A percentile compares a stretch with the other conserved stretches of the same genome.
Conservation (phyloP, 2,888 invertebrate genomes). For the Caenorhabditis sp. region DNA sequence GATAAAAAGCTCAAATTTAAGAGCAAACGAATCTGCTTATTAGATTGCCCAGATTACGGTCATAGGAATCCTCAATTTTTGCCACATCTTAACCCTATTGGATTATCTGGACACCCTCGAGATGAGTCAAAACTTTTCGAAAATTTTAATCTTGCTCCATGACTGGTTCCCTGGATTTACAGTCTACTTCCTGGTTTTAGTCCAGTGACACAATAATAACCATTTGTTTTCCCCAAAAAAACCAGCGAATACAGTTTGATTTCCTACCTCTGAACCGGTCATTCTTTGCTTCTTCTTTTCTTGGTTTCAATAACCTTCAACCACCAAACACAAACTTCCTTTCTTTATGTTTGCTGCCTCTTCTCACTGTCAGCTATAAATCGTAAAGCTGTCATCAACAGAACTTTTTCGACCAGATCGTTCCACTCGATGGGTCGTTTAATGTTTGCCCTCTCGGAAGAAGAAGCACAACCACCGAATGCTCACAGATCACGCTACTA, state of each 20-base stretch:
- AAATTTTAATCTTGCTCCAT: neutral
- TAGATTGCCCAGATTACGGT: too few relatives aligned
- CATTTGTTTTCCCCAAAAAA: too few relatives aligned
- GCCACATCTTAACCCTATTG: too few relatives aligned
- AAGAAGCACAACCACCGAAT: constrained; percentile 28
- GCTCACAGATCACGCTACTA: constrained; percentile 48
- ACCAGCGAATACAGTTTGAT: neutral
- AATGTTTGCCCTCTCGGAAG: constrained; percentile 45
- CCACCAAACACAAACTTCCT: constrained; percentile 27
- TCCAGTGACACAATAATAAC: neutral
- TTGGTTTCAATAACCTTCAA: constrained; percentile 34
- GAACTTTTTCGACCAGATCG: constrained; percentile 55
- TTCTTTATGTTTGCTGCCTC: constrained; percentile 25
- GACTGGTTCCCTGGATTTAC: neutral
- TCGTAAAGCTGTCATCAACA: constrained; percentile 56
- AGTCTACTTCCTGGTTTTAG: neutral
- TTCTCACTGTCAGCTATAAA: constrained; percentile 56
- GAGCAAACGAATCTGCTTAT: too few relatives aligned
- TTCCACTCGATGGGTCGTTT: constrained; percentile 37
- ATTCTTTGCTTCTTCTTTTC: constrained; percentile 10
- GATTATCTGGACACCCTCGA: too few relatives aligned
- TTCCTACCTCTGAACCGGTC: constrained; percentile 26
- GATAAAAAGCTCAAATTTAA: too few relatives aligned
- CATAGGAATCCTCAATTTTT: too few relatives aligned
- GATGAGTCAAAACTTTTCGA: neutral